Base-by-base conservation (phyloP, 2,888 invertebrate genomes). In the Rotaria magnacalcarata region DNA sequence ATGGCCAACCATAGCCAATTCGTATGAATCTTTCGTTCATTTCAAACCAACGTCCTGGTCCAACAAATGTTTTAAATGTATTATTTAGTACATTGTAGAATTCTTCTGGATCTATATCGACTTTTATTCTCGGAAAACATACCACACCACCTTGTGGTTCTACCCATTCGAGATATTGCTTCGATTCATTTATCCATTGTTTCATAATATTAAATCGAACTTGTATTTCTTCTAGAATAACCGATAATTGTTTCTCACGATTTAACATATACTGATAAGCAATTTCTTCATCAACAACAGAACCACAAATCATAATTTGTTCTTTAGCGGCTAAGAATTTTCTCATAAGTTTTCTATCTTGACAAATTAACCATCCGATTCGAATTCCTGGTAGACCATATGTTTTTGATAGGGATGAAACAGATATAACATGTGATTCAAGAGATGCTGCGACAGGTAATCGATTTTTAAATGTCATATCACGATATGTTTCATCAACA, bases 271-370 rank as follows among this genome's bases (percentile, higher is more conserved):
- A 67, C 11, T 14, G 67, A 67, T 67, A 67, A 67, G 67, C 67
- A 6, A 67, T 67, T 67, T 67, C 67, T 67, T 67, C 67, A 67
- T 67, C 67, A 16, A 67, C 34, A 67, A 67, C 67, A 34, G 67
- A 67, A 34, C 34, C 34, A 67, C 67, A 67, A 67, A 67, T 27
- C 67, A 67, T 67, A 67, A 67, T 67, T 67, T 67, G 67, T 67
- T 67, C 67, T 67, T 67, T 67, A n/a, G 67, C 67, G 34, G 67
- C 67, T 27, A 67, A 27, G n/a, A 67, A 67, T 67, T 67, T 67
- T 34, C 1, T 2, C 67, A 67, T 67, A 2, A 67, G 27, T 16
- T 16, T 67, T 34, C 34, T 67, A 34, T 67, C 34, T 67, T 67
- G 67, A 67, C 67, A 67, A 34, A 67, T 67, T 5, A 67, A 34